Evolutionary conservation across 2,113 vertebrate species (phyloP).

Genomic region (Bolborhynchus lineola): DNA sequence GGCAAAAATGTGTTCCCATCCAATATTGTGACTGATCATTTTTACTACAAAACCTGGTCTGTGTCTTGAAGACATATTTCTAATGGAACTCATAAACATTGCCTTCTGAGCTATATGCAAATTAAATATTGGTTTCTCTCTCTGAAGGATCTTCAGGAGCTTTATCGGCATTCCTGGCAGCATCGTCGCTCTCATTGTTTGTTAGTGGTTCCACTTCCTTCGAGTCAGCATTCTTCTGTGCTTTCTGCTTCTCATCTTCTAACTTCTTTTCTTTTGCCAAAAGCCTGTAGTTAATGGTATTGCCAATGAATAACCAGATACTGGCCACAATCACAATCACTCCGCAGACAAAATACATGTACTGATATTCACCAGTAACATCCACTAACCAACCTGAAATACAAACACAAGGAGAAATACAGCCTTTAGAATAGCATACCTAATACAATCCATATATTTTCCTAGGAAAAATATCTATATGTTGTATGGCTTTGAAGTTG

Average conservation of each 20-base stretch:
- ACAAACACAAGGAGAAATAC: constrained; percentile 39
- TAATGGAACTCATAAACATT: constrained; percentile 56
- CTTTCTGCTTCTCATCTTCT: constrained; percentile 72
- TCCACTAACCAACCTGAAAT: constrained; percentile 92
- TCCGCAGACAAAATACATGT: constrained; percentile 93
- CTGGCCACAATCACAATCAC: constrained; percentile 84
- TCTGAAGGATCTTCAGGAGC: constrained; percentile 74
- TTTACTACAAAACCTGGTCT: constrained; percentile 47
- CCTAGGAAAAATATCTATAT: background rate
- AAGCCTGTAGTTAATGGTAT: constrained; percentile 92
- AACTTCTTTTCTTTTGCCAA: constrained; percentile 84
- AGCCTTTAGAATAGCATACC: background rate
- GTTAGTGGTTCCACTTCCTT: constrained; percentile 73
- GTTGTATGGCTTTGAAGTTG: background rate
- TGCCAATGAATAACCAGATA: constrained; percentile 93
- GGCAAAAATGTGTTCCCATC: constrained; percentile 44
- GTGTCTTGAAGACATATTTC: constrained; percentile 41
- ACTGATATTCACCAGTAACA: constrained; percentile 88
- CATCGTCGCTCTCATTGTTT: constrained; percentile 62
- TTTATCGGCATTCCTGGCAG: constrained; percentile 49
- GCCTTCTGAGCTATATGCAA: constrained; percentile 5
- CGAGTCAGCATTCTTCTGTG: constrained; percentile 55
- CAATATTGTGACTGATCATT: constrained; percentile 40
- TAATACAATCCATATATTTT: background rate
- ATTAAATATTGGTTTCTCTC: constrained; percentile 93